Evolutionary conservation across 2,888 invertebrate species (phyloP).

Genomic region (Zygogramma bicolorata): DNA sequence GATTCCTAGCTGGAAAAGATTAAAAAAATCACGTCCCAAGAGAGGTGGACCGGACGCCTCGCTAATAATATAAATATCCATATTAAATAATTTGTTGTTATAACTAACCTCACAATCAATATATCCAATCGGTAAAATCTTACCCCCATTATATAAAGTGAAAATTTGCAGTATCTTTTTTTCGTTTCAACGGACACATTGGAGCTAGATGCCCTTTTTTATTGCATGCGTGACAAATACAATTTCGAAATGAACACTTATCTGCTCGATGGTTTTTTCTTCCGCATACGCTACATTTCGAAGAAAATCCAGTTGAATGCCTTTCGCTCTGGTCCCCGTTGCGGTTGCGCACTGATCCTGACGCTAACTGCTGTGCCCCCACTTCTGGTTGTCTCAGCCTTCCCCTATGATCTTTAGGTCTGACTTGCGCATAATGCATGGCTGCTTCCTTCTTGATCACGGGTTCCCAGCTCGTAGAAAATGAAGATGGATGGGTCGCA

Average conservation of each 20-base stretch:
- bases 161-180: background rate
- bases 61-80: background rate
- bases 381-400: background rate
- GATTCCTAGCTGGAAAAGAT: background rate
- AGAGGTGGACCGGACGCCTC: background rate
- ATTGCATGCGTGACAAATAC: conserved; percentile 22
- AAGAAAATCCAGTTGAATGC: background rate
- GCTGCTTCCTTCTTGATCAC: background rate
- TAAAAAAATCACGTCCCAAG: conserved; percentile 11
- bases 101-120: background rate
- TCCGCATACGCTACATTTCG: conserved; percentile 11
- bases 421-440: background rate
- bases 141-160: background rate
- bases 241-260: conserved; percentile 23
- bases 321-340: background rate
- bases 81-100: background rate
- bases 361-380: background rate
- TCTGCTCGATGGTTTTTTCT: conserved; percentile 6
- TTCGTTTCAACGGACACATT: conserved; percentile 10
- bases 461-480: background rate
- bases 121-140: background rate
- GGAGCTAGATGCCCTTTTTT: conserved; percentile 24
- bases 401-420: too few species aligned
- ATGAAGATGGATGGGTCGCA: background rate
- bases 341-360: background rate